Percentiles rank a stretch among this genome's conserved stretches.
Evolutionary conservation across 2,113 vertebrate species (phyloP).

Genomic region (Toxotes jaculatrix): DNA sequence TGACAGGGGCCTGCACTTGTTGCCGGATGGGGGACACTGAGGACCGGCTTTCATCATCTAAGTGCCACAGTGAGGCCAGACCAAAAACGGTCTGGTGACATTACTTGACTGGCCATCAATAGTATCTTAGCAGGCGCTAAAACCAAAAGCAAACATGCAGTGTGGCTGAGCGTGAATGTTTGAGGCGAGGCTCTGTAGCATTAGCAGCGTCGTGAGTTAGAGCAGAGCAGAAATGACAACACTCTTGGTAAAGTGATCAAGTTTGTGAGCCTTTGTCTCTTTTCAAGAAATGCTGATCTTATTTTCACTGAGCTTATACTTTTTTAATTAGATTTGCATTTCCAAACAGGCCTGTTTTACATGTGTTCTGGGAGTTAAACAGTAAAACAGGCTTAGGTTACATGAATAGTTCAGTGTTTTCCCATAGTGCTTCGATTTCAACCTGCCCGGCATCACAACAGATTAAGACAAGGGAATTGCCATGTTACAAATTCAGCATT

Average conservation of each 20-base stretch:
- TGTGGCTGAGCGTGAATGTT: constrained; percentile 60
- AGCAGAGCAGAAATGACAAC: constrained; percentile 43
- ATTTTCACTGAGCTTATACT: constrained; percentile 61
- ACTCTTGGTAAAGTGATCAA: constrained; percentile 57
- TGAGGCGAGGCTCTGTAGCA: constrained; percentile 12
- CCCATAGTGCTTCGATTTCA: constrained; percentile 34
- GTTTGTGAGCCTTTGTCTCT: constrained; percentile 50
- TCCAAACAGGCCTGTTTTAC: constrained; percentile 64
- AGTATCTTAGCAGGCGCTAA: constrained; percentile 89
- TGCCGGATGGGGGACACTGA: constrained; percentile 81
- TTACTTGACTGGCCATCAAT: constrained; percentile 91
- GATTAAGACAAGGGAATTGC: constrained; percentile 57
- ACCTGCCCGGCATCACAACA: constrained; percentile 23
- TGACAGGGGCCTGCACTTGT: constrained; percentile 81
- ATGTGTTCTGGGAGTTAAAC: constrained; percentile 60
- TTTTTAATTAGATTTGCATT: constrained; percentile 79
- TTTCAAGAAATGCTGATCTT: constrained; percentile 65
- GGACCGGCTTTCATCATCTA: constrained; percentile 88
- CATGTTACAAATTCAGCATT: constrained; percentile 29
- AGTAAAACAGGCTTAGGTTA: constrained; percentile 68
- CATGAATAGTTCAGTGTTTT: constrained; percentile 56
- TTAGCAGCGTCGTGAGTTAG: constrained; percentile 32
- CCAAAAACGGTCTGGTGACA: constrained; percentile 93
- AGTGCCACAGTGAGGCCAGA: constrained; percentile 87
- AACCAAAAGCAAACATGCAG: constrained; percentile 83